These are phyloP conservation scores for Nephrotoma flavescens DNA, from an alignment of 2,888 invertebrate genomes.

Conservation along the genomic window DNA sequence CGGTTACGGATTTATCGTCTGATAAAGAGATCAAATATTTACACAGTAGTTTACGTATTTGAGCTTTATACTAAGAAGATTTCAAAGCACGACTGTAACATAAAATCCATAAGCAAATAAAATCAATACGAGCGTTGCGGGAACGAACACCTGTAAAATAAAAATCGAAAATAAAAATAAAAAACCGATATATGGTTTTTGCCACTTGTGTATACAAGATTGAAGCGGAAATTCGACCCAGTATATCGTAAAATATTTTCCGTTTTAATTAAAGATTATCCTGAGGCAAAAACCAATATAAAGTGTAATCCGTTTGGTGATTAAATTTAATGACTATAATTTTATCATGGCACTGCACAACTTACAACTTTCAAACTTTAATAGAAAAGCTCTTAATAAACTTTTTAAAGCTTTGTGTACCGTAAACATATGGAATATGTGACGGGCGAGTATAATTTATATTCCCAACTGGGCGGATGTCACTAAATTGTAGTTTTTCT, in stretches of 20 bases:
- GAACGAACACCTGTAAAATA: background rate
- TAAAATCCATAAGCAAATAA: background rate
- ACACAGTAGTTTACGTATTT: background rate
- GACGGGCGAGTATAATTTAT: background rate
- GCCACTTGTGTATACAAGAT: background rate
- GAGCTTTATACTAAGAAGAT: background rate
- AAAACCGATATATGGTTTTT: background rate
- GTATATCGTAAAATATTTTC: background rate
- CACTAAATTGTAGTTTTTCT: background rate
- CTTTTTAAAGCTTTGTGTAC: no score
- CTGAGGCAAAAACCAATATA: background rate
- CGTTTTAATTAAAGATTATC: background rate
- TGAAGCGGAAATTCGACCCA: background rate
- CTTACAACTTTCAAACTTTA: background rate
- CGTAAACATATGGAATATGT: no score
- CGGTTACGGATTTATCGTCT: background rate
- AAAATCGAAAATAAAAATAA: background rate
- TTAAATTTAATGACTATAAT: background rate
- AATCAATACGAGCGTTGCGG: background rate
- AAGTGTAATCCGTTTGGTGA: background rate
- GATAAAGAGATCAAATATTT: background rate
- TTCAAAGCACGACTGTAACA: background rate
- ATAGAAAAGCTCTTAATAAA: background rate
- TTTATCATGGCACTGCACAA: no score
- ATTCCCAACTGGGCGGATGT: background rate